Base-by-base conservation (phyloP, 2,888 invertebrate species). In the Eupithecia subumbrata region DNA sequence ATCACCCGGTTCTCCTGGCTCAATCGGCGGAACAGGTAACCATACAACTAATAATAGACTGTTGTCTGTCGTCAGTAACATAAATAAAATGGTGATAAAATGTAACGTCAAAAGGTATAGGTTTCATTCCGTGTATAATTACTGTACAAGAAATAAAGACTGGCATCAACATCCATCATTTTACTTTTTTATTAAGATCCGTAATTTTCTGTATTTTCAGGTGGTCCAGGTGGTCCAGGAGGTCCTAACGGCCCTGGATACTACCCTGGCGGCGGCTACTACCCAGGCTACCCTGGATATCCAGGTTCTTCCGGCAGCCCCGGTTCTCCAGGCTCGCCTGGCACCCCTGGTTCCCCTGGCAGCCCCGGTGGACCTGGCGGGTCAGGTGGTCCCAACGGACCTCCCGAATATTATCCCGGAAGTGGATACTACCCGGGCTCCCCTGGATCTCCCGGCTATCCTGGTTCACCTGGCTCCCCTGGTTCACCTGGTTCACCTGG, bases 201-300 rank as follows among this genome's bases (percentile, higher is more conserved):
- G 18, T 18, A 0, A 48, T 56, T 56, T 22, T 22, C 22, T 56
- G 9, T 56, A 12, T 22, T 56, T 52, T 37, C 45, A 22, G 77
- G 69, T 69, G 77, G 79, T 9, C 75, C 80, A 14, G 64, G 64
- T 5, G 78, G n/a, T n/a, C n/a, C n/a, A n/a, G n/a, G n/a, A n/a
- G n/a, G n/a, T n/a, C n/a, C n/a, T n/a, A 77, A 78, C 79, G 77
- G 78, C 16, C 79, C 80, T 45, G 79, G 79, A 45, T 56, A 60
- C 60, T 40, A 71, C 56, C 68, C 80, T 2, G 80, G 80, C 34
- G 67, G 76, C 67, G 73, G 85, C 16, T 84, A 84, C n/a, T 69
- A 73, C 64, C 84, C 83, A 73, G 85, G 85, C 18, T 72, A 75
- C 14, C 85, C 86, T 40, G 90, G 82, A 75, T 83, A 94, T 90